Evolutionary conservation across 1,140 invertebrate species (phyloP), one percentile per base, ranked within the genome.

Genomic region (Aphis craccivora): DNA sequence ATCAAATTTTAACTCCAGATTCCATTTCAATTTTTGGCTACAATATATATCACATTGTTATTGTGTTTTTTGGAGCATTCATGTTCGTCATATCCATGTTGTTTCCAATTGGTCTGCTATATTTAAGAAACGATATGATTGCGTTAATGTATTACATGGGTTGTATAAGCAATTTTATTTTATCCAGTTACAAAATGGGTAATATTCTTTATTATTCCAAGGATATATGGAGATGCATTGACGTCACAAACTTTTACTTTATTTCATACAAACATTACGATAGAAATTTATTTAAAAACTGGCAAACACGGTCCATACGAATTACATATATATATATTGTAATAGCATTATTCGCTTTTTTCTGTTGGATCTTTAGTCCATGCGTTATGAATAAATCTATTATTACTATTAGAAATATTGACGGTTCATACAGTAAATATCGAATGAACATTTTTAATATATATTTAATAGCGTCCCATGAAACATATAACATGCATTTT

Each of bases 401-500:
- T 8, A n/a, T 48, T 30, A 35, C 43, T 43, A n/a, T n/a, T 6
- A 45, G 37, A 87, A 30, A 87, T 8, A 30, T 48, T 48, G 86
- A 87, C 7, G 30, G 45, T 35, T 48, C 86, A 20, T n/a, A 7
- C 0, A 87, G 43, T 30, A 45, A 35, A n/a, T 48, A 45, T 14
- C 25, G 43, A 48, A 48, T 87, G 86, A 87, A 87, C 8, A 87
- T 87, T 87, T 87, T 87, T 22, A 87, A 87, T 48, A 20, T 87
- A 9, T n/a, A 48, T n/a, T 87, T 48, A 48, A 22, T 87, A 30
- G 30, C 23, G 51, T 48, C 45, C 1, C 18, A 87, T 9, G 43
- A 87, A 48, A 48, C 30, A 30, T 87, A 87, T 23, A 87, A 48
- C 45, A 48, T 4, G n/a, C 0, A 48, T n/a, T 87, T 87, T 48